phyloP scores from a whole-genome alignment of 2,888 invertebrate genomes.

The Aethes cnicana region DNA sequence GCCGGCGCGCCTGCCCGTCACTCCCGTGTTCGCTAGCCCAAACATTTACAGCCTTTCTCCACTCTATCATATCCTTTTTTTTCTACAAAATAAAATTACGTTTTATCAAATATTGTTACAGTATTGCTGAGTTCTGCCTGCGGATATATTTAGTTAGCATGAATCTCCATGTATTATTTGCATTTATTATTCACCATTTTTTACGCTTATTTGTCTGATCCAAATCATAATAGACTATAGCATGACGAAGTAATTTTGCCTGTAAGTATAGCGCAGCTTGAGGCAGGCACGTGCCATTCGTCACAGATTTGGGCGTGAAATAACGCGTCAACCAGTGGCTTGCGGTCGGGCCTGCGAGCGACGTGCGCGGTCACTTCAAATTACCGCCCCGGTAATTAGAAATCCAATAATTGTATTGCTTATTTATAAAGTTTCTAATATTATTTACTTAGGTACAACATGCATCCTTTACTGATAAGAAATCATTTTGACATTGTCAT shows the following conservation, averaged over 20 bases:
- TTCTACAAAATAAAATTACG: background rate
- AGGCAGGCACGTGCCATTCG: conserved; percentile 56
- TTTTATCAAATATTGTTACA: no score
- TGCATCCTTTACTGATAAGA: no score
- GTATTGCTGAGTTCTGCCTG: no score
- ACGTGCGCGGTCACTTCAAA: conserved; percentile 65
- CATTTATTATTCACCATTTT: no score
- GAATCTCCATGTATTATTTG: no score
- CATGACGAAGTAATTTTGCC: background rate
- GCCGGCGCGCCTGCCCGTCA: conserved; percentile 52
- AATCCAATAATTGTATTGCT: conserved; percentile 47
- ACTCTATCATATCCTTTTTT: conserved; percentile 50
- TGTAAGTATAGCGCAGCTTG: conserved; percentile 18
- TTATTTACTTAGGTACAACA: no score
- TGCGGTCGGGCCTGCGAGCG: conserved; percentile 56
- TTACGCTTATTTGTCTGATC: no score
- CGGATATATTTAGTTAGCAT: no score
- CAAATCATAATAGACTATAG: background rate
- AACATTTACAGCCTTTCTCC: conserved; percentile 50
- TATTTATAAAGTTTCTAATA: conserved; percentile 39
- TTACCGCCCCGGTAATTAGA: conserved; percentile 48
- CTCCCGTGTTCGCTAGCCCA: conserved; percentile 53
- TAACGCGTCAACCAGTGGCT: conserved; percentile 59
- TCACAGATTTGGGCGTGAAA: conserved; percentile 68
- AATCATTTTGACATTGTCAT: no score